Evolutionary conservation across 1,140 invertebrate species (phyloP), one percentile per base, ranked within the genome.

Genomic region (Prorops nasuta): DNA sequence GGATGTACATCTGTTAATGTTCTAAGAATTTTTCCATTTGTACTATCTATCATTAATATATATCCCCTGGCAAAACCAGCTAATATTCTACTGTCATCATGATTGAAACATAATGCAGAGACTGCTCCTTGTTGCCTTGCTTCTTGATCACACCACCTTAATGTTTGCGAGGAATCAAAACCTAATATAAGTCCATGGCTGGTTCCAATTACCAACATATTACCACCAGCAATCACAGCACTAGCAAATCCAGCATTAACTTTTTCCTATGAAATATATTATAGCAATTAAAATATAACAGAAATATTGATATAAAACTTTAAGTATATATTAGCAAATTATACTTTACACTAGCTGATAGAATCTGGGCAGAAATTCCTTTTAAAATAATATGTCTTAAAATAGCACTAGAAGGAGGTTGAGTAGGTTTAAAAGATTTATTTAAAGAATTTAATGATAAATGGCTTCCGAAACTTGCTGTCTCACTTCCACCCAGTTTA

Each of bases 151-250:
- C 86, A 94, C 90, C 91, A 96, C 71, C 91, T 85, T 51, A 97
- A 75, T 14, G 84, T 89, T 76, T 94, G 91, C 18, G 86, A 83
- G 2, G 81, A 80, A 81, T 94, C 92, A 81, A 98, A 98, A 43
- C 92, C 86, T 12, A 98, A 76, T 44, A 96, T 84, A 50, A 94
- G 82, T 16, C 95, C 94, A 77, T 96, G 92, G 31, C 92, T 94
- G 32, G 94, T 98, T 24, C 96, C 95, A 38, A 98, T 84, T 15
- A 89, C 90, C 54, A 96, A 87, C 64, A 90, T 84, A 38, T 86
- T 85, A 1, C 84, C 82, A 43, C 89, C 87, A 31, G 88, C 89
- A 52, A 88, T 84, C 18, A 90, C 82, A 16, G 90, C 85, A 59
- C 92, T 94, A 2, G 94, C 91, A 45, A 89, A 81, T 17, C 94